Evolutionary conservation across 2,797 vertebrate genomes (phyloP).

Genomic region (Lacerta viridis): DNA sequence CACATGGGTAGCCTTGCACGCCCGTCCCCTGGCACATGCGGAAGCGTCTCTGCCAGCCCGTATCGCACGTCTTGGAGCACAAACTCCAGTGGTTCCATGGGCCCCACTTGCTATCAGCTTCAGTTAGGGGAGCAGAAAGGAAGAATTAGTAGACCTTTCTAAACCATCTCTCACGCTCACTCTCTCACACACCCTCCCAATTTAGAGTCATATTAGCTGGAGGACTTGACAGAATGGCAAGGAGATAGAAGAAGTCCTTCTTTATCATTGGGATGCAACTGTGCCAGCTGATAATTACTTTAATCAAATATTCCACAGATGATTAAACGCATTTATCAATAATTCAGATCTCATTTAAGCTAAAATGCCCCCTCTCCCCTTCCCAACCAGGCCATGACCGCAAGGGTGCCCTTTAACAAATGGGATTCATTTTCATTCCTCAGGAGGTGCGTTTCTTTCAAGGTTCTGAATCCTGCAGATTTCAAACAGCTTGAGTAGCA

Average conservation of each 20-base stretch:
- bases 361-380: accelerated
- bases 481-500: not conserved
- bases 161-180: not conserved
- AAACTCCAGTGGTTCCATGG: constrained; percentile 97
- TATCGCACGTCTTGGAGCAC: constrained; percentile 97
- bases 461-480: not conserved
- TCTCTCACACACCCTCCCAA: not conserved
- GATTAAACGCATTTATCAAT: not conserved
- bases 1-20: constrained; percentile 90
- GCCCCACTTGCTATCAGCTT: constrained; percentile 94
- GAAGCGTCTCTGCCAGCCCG: constrained; percentile 95
- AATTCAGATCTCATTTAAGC: not conserved
- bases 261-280: accelerated
- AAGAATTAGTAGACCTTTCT: not conserved
- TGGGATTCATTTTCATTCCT: not conserved
- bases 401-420: not conserved
- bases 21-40: constrained; percentile 94
- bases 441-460: not conserved
- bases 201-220: not conserved
- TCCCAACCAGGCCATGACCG: not conserved
- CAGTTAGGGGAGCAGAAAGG: constrained; percentile 24
- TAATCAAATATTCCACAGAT: not conserved
- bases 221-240: not conserved
- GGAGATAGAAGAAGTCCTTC: constrained; percentile 9
- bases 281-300: not conserved